Base-by-base conservation (phyloP, 2,888 invertebrate genomes). In the Drosophila hamatofila region DNA sequence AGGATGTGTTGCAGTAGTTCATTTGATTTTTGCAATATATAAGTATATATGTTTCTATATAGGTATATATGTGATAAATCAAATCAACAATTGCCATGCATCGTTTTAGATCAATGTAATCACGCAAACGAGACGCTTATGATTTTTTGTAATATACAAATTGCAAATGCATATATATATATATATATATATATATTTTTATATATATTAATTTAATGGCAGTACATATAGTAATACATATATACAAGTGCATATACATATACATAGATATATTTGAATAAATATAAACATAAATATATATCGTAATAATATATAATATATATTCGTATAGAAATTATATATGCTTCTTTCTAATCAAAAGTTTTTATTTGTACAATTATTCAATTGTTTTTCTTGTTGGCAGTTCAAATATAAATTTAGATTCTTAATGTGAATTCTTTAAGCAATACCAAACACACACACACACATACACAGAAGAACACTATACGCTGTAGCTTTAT, bases 111-210 rank as follows among this genome's bases (percentile, higher is more conserved):
- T 65, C 68, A 58, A 73, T 75, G 56, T 66, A 82, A 88, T 30
- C 48, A 86, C 65, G 84, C 83, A 86, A 84, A 86, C 83, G 87
- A 85, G 83, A 88, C 88, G 84, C 84, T 85, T 85, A 85, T 85
- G 83, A 86, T 85, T 85, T 87, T n/a, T 55, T 82, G 37, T 67
- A 69, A 69, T 62, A 54, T 44, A 55, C 37, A 52, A 75, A 55
- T 67, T 68, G 68, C 71, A 76, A 70, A 74, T 72, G 14, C 14
- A 35, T 35, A 35, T 35, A 65, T 0, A 35, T 14, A 23, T 9
- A 72, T 72, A 74, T 63, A 67, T 70, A 72, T 84, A 67, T 84
- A 14, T 21, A 11, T 41, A 6, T 76, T 77, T 70, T 72, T 69
- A 85, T 82, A 82, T 78, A 74, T 79, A 63, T 57, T 61, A 79